Base-by-base conservation (phyloP, 30 jellyfish, hydroid and myxozoan genomes). In the Hydra vulgaris region DNA sequence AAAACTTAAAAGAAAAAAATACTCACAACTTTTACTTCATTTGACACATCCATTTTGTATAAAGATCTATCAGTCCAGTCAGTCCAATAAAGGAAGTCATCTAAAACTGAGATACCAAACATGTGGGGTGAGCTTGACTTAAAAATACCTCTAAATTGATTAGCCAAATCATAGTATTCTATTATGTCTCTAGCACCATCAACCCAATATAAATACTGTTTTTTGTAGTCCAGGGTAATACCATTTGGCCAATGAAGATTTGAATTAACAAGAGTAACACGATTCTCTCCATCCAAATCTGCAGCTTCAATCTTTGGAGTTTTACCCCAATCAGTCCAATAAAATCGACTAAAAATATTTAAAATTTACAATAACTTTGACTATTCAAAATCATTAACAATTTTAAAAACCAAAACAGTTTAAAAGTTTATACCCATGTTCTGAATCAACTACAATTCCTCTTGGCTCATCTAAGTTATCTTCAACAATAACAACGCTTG, bases 251-350 rank as follows among this genome's bases (percentile, higher is more conserved):
- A 72, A 4, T 66, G 21, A 18, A 90, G 20, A 1, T 72, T 71
- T 15, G 85, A n/a, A 18, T 80, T 25, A 19, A 90, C 89, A 7
- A 90, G 61, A 1, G 66, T 53, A 19, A 17, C 71, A 26, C 97
- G 81, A 71, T 88, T 81, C 22, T 92, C 80, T 25, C 97, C 97
- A 79, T 90, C 97, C 91, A 90, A 68, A 53, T 27, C 84, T 20
- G 95, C 87, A 73, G 88, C 70, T 84, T 90, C 97, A n/a, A 90
- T 86, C 76, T 86, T 90, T 8, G 97, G 96, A 23, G 79, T 24
- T 15, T 27, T 12, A 0, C 89, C 88, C 97, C 97, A 90, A 72
- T 90, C 97, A 74, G 92, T 86, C 90, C 90, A 86, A 82, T 81
- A 90, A 90, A 90, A 73, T 0, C 88, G 72, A 23, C 96, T 89